Conservation (phyloP, 2,113 vertebrate species). For the Sebastes schlegelii region DNA sequence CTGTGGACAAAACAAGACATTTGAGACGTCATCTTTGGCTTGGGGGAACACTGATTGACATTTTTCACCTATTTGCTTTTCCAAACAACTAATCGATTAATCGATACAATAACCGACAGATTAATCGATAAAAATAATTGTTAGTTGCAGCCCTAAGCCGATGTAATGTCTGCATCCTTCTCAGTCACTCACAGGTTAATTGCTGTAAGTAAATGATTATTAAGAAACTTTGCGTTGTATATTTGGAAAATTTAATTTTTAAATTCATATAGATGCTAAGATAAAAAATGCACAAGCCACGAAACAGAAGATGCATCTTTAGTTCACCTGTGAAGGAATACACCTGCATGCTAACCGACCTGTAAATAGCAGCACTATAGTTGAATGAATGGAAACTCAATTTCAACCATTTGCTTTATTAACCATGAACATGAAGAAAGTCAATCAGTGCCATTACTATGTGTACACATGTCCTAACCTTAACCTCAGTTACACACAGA, state of each 20-base stretch:
- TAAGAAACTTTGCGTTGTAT: neutral
- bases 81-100: too few relatives aligned
- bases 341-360: neutral
- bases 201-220: neutral
- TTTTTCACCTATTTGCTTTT: too few relatives aligned
- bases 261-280: neutral
- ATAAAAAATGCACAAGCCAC: neutral
- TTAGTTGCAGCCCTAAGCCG: too few relatives aligned
- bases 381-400: constrained; percentile 60
- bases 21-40: too few relatives aligned
- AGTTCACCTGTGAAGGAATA: neutral
- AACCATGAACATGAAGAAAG: constrained; percentile 64
- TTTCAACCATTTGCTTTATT: constrained; percentile 66
- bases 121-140: too few relatives aligned
- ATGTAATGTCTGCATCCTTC: neutral
- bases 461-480: constrained; percentile 68
- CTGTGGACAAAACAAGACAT: too few relatives aligned
- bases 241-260: neutral
- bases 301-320: neutral
- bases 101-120: too few relatives aligned
- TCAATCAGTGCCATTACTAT: constrained; percentile 77
- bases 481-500: constrained; percentile 55
- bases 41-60: too few relatives aligned
- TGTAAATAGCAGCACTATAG: constrained; percentile 44
- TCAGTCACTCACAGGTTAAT: neutral